Evolutionary conservation across 2,113 vertebrate genomes (phyloP).

Genomic region (Meleagris gallopavo): DNA sequence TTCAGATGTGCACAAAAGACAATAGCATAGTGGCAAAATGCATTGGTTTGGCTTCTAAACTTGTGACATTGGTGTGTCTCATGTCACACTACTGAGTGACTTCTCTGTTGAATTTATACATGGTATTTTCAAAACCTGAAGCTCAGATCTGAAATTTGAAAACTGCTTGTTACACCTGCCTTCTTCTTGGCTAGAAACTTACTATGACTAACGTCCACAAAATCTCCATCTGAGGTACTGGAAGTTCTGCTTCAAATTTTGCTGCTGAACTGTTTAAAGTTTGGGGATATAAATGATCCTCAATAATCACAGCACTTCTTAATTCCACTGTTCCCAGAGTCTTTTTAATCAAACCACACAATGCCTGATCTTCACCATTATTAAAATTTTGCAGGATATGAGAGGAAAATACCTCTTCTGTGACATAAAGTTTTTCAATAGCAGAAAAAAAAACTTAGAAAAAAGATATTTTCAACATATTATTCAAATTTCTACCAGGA

Average conservation of each 20-base stretch:
- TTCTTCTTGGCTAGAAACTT: conserved; percentile 39
- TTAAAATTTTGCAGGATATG: neutral
- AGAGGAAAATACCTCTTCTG: neutral
- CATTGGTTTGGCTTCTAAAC: conserved; percentile 40
- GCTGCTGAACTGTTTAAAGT: neutral
- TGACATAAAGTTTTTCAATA: neutral
- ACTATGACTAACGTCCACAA: neutral
- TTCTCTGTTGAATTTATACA: neutral
- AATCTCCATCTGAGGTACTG: neutral
- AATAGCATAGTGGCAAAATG: neutral
- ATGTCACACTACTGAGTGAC: conserved; percentile 32
- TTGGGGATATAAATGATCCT: neutral
- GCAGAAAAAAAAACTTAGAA: neutral
- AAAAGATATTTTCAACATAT: neutral
- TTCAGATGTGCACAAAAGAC: neutral
- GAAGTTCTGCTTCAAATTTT: neutral
- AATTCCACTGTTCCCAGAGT: neutral
- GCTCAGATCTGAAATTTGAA: conserved; percentile 56
- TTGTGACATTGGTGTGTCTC: conserved; percentile 33
- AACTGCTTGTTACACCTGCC: conserved; percentile 63
- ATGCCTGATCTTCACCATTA: neutral
- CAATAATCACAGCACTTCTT: neutral
- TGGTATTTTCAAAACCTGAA: conserved; percentile 36
- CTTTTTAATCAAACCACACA: neutral
- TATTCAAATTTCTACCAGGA: neutral